Evolutionary conservation across 2,113 vertebrate species (phyloP).

Genomic region (Leucosticte australis): DNA sequence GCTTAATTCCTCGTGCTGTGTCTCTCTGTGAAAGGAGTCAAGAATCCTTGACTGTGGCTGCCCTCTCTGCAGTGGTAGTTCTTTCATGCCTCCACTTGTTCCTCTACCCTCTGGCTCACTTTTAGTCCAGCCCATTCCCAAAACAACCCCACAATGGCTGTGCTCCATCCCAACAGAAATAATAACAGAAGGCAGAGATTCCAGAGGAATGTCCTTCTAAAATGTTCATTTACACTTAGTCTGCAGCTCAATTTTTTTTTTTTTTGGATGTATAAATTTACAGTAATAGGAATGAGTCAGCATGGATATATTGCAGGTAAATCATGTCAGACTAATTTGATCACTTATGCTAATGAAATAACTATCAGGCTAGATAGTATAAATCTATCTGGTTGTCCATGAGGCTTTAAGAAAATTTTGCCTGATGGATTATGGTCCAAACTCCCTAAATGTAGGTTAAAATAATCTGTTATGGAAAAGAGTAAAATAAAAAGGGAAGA

Average conservation of each 20-base stretch:
- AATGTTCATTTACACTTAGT: neutral
- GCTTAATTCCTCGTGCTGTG: neutral
- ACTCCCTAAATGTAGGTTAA: conserved; percentile 24
- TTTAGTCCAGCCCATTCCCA: neutral
- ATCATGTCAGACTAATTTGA: conserved; percentile 36
- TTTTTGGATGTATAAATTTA: neutral
- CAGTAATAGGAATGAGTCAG: conserved; percentile 8
- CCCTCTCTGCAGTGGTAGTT: neutral
- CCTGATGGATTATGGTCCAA: neutral
- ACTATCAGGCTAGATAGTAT: neutral
- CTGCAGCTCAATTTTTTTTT: neutral
- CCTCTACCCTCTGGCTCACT: neutral
- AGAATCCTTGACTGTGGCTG: neutral
- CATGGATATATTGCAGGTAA: neutral
- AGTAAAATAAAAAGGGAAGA: neutral
- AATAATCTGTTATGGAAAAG: conserved; percentile 11
- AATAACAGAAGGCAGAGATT: neutral
- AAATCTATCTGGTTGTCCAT: conserved; percentile 12
- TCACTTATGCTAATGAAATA: conserved; percentile 50
- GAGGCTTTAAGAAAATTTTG: conserved; percentile 2
- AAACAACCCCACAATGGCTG: neutral
- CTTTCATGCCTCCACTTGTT: neutral
- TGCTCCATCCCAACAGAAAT: neutral
- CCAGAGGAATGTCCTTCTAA: neutral
- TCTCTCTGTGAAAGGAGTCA: neutral